Evolutionary conservation across 2,113 vertebrate species (phyloP), one percentile per base, ranked within the genome.

Genomic region (Lepus americanus): DNA sequence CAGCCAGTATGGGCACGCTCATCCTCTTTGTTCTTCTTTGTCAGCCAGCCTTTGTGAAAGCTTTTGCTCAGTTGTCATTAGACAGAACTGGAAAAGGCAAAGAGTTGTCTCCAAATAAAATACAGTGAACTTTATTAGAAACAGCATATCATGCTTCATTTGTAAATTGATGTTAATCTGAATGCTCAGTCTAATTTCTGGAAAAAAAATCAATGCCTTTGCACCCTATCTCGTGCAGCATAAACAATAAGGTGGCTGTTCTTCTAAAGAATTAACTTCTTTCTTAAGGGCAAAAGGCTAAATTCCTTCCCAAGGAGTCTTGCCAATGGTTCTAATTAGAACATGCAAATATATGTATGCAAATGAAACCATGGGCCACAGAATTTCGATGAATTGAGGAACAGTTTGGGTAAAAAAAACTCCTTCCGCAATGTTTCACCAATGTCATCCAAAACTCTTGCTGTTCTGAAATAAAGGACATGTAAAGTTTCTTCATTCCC

Each of bases 231-330:
- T 82, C 79, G 31, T 39, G 82, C 63, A 91, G 72, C n/a, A 77
- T 88, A 39, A 90, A 94, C 74, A 94, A 85, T n/a, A 5, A 29
- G 23, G 81, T 36, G 33, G 12, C 80, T 81, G 53, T 63, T 86
- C 6, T 95, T 67, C 33, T 44, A 82, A 93, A 96, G 88, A 90
- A 93, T 93, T 80, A 59, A 84, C 77, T 87, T 92, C 83, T 92
- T 95, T 89, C 80, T 90, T 91, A 20, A 95, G 87, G 94, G 29
- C 39, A 95, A 96, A 95, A 87, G 36, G 85, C 81, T 95, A 94
- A 85, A 14, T 90, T 94, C 27, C 12, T 96, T 84, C 39, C 20
- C 29, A n/a, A 6, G 0, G 55, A 95, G 55, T 95, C 67, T 89
- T 89, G 76, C 94, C 53, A 88, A 31, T 67, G 36, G 66, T 87